A percentile compares a stretch with the other conserved stretches of the same genome.
Evolutionary conservation across 2,888 invertebrate genomes (phyloP).

Genomic region (Clostera curtula): DNA sequence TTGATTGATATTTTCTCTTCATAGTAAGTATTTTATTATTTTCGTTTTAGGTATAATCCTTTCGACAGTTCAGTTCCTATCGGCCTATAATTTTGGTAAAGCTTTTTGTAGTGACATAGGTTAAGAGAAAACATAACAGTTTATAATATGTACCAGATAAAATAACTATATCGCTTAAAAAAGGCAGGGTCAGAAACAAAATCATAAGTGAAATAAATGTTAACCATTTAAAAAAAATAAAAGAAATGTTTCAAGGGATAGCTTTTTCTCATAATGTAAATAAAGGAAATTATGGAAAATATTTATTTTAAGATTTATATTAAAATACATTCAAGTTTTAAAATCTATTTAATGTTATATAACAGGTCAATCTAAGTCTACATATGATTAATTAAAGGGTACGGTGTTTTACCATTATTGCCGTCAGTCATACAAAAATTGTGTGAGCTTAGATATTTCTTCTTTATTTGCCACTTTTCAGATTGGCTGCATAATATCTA

Average conservation of each 20-base stretch:
- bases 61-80: slow-evolving; percentile 62
- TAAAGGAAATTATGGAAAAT: slow-evolving; percentile 20
- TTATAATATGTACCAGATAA: slow-evolving; percentile 52
- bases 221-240: slow-evolving; percentile 32
- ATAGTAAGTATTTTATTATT: slow-evolving; percentile 30
- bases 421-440: no score
- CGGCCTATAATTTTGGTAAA: slow-evolving; percentile 63
- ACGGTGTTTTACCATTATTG: no score
- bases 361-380: no score
- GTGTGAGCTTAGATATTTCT: no score
- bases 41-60: slow-evolving; percentile 29
- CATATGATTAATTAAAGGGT: no score
- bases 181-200: slow-evolving; percentile 71
- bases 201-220: slow-evolving; percentile 48
- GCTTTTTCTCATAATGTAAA: slow-evolving; percentile 49
- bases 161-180: slow-evolving; percentile 67
- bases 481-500: no score
- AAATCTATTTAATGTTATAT: no score
- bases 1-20: slow-evolving; percentile 28
- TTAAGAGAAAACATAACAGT: slow-evolving; percentile 36
- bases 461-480: no score
- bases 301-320: slow-evolving; percentile 13
- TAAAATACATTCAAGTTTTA: no score
- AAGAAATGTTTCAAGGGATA: slow-evolving; percentile 40
- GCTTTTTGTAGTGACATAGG: slow-evolving; percentile 50